phyloP scores from a whole-genome alignment of 1,140 invertebrate species.

The Lepidurus couesii region DNA sequence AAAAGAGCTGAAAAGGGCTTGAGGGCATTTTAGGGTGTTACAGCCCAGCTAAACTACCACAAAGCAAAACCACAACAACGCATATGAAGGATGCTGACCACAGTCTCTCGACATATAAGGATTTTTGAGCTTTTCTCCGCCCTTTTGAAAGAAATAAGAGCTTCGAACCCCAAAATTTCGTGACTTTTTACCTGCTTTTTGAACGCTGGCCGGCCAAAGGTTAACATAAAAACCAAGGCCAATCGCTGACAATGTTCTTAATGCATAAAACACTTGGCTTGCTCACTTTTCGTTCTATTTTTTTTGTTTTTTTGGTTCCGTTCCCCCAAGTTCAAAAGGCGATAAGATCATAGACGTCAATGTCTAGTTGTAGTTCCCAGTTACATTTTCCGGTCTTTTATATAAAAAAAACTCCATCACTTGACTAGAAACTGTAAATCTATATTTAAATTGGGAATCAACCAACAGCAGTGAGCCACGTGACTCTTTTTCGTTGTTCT shows the following conservation, averaged over 20 bases:
- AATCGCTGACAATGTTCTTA: neutral
- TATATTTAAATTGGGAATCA: too few relatives aligned
- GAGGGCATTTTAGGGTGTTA: neutral
- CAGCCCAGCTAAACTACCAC: slow-evolving; percentile 5
- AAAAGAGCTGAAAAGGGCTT: neutral
- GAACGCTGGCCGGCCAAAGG: neutral
- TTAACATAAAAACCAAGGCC: neutral
- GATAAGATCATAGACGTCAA: neutral
- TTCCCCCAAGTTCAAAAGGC: neutral
- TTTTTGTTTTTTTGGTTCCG: neutral
- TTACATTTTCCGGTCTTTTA: too few relatives aligned
- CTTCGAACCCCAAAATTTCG: neutral
- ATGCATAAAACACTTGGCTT: neutral
- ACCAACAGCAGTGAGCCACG: too few relatives aligned
- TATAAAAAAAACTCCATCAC: too few relatives aligned
- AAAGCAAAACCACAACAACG: neutral
- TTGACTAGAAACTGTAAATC: too few relatives aligned
- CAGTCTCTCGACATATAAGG: neutral
- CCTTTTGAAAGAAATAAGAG: neutral
- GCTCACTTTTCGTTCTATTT: neutral
- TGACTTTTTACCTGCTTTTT: neutral
- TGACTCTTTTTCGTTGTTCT: too few relatives aligned
- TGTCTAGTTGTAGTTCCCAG: too few relatives aligned
- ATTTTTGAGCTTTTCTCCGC: neutral
- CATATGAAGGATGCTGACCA: slow-evolving; percentile 8